These are phyloP conservation scores for Oostethus manadensis DNA, from an alignment of 2,113 vertebrate species.

Conservation along the genomic window DNA sequence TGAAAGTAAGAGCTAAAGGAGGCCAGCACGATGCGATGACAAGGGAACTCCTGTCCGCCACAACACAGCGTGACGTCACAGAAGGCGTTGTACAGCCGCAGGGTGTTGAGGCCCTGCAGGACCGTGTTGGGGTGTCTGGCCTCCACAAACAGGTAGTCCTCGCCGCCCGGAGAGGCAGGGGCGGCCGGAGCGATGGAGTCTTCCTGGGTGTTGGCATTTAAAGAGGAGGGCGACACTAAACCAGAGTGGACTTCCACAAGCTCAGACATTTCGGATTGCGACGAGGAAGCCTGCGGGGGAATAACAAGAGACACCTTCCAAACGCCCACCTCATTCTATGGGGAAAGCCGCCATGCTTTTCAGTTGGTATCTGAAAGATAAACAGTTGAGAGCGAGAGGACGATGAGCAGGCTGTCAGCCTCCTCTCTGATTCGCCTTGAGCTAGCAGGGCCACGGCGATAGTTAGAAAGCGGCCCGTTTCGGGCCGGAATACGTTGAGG, in stretches of 20 bases:
- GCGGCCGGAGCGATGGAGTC: constrained; percentile 17
- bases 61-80: constrained; percentile 79
- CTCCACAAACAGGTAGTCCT: constrained; percentile 76
- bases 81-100: constrained; percentile 76
- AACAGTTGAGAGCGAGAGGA: constrained; percentile 16
- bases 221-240: constrained; percentile 28
- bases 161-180: constrained; percentile 43
- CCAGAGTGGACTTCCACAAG: constrained; percentile 47
- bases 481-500: neutral
- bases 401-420: constrained; percentile 1
- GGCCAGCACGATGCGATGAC: constrained; percentile 76
- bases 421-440: constrained; percentile 55
- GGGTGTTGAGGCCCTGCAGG: constrained; percentile 74
- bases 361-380: neutral
- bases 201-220: constrained; percentile 37
- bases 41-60: constrained; percentile 77
- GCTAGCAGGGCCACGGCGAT: neutral
- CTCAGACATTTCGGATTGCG: constrained; percentile 64
- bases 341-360: no score
- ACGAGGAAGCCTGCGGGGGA: constrained; percentile 18
- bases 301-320: neutral
- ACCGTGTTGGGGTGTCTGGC: constrained; percentile 69
- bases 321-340: no score
- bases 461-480: neutral
- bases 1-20: constrained; percentile 80